These are phyloP conservation scores for Phasia obesa DNA, from an alignment of 2,888 invertebrate species.

Conservation along the genomic window DNA sequence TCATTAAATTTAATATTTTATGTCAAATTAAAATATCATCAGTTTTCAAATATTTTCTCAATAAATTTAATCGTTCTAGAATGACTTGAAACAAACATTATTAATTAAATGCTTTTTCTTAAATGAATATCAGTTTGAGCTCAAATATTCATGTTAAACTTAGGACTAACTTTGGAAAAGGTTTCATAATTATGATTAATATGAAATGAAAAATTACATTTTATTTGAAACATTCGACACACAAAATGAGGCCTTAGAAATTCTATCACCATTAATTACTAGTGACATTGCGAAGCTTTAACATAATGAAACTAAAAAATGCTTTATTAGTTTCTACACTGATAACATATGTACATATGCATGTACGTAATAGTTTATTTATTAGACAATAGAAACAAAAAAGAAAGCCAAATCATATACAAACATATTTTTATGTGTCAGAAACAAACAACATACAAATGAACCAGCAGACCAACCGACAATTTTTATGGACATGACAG, in stretches of 20 bases:
- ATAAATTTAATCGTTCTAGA: too few species aligned
- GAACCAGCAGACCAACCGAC: neutral
- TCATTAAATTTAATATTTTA: too few species aligned
- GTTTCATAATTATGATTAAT: too few species aligned
- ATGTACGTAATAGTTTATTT: neutral
- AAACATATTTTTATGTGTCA: neutral
- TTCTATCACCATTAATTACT: conserved; percentile 28
- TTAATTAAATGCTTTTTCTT: too few species aligned
- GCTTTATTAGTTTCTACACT: conserved; percentile 8
- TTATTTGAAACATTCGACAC: too few species aligned
- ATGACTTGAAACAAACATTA: too few species aligned
- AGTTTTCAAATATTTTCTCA: too few species aligned
- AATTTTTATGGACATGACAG: conserved; percentile 34
- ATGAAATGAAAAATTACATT: too few species aligned
- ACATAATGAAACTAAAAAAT: neutral
- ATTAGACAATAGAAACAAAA: conserved; percentile 27
- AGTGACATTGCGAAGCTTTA: conserved; percentile 9
- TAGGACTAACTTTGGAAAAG: too few species aligned
- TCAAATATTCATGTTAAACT: too few species aligned
- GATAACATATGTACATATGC: conserved; percentile 31
- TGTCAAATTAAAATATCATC: too few species aligned
- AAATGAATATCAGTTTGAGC: too few species aligned
- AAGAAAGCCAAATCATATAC: conserved; percentile 21
- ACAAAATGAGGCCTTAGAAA: conserved; percentile 5
- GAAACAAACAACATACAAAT: neutral